Conservation (phyloP, 2,113 vertebrate species). For the Mesitornis unicolor region DNA sequence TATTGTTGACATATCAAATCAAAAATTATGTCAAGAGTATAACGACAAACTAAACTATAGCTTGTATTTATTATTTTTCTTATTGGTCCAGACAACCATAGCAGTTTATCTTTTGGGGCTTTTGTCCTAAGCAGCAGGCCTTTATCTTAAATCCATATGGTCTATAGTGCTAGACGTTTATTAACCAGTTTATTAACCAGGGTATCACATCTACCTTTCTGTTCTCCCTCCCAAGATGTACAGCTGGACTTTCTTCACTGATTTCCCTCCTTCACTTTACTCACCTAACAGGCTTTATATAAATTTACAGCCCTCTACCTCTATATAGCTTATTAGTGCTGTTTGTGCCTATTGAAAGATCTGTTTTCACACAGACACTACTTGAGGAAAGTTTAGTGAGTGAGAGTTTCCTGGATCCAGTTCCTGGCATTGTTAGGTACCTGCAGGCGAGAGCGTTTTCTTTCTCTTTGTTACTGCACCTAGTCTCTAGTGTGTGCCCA, state of each 20-base stretch:
- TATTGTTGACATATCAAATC: neutral
- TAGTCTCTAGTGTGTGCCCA: neutral
- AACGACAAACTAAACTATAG: neutral
- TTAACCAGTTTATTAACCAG: neutral
- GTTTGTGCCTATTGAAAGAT: neutral
- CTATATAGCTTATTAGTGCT: neutral
- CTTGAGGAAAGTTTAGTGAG: neutral
- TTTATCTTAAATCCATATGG: neutral
- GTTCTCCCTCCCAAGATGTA: neutral
- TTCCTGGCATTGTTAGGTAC: neutral
- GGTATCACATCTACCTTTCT: neutral
- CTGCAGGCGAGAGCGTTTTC: neutral
- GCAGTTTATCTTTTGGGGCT: neutral
- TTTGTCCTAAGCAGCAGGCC: neutral
- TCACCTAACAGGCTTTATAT: neutral
- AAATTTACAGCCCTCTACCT: neutral
- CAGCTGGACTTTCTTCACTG: neutral
- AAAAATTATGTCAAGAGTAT: neutral
- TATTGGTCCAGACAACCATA: neutral
- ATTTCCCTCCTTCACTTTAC: neutral
- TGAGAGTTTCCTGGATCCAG: neutral
- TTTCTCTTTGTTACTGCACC: neutral
- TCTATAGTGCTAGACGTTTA: rapidly evolving
- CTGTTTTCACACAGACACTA: neutral
- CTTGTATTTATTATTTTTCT: neutral